phyloP scores from a whole-genome alignment of 2,797 vertebrate species.

The Chaetophractus vellerosus region DNA sequence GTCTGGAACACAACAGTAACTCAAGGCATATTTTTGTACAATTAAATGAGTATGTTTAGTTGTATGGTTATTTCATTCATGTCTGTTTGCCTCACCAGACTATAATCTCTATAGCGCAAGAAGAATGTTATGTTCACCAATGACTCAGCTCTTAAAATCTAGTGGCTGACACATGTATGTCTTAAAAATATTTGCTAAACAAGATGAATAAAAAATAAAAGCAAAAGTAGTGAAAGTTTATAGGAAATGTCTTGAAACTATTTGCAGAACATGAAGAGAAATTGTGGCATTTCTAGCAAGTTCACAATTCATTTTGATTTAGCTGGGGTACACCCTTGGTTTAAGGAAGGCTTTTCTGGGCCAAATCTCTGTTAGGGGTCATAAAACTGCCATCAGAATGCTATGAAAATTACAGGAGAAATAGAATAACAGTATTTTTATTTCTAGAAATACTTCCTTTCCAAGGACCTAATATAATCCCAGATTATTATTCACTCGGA shows the following conservation, averaged over 20 bases:
- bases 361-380: slow-evolving; percentile 71
- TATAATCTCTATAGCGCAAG: not conserved
- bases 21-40: not conserved
- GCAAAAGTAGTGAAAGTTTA: slow-evolving; percentile 54
- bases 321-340: slow-evolving; percentile 66
- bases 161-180: not conserved
- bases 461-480: slow-evolving; percentile 65
- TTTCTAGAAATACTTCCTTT: slow-evolving; percentile 74
- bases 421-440: slow-evolving; percentile 73
- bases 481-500: slow-evolving; percentile 71
- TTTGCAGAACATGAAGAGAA: slow-evolving; percentile 61
- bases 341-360: slow-evolving; percentile 67
- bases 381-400: slow-evolving; percentile 73
- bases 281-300: slow-evolving; percentile 40
- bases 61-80: not conserved
- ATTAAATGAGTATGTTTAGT: not conserved
- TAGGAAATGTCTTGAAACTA: slow-evolving; percentile 70
- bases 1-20: not conserved
- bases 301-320: slow-evolving; percentile 75
- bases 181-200: slow-evolving; percentile 58
- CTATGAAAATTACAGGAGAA: slow-evolving; percentile 77
- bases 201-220: slow-evolving; percentile 46
- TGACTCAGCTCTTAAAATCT: not conserved
- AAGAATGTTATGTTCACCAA: not conserved
- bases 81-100: not conserved